Base-by-base conservation (phyloP, 2,113 vertebrate genomes). In the Limnothrissa miodon region DNA sequence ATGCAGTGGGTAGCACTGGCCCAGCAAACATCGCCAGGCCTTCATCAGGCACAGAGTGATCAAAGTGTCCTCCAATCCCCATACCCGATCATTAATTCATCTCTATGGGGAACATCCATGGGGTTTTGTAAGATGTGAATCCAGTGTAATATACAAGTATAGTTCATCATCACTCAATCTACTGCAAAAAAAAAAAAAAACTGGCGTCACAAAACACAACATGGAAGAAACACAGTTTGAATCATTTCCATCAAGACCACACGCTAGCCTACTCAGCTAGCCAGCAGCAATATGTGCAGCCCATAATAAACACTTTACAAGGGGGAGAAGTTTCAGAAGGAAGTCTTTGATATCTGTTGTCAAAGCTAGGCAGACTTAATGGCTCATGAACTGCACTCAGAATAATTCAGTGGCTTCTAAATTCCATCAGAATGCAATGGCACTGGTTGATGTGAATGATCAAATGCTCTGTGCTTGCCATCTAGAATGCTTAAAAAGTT, bases 341-440 rank as follows among this genome's bases (percentile, higher is more conserved):
- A 74, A 74, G 11, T 33, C 33, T 74, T 74, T 74, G 66, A 74
- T 74, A 74, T 74, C 33, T 74, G 66, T 74, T 74, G 66, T 74
- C 33, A 74, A 36, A 39, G 66, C 66, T 0, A 33, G 9, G 29
- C 66, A 36, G 66, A 13, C 66, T 74, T 74, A 74, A 74, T 39
- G 66, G 66, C 9, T 74, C 66, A 74, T 17, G 29, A 15, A 33
- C 66, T 36, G 29, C 13, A 33, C 33, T 74, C 29, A 74, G 19
- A 74, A 74, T 74, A 74, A 74, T 74, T 74, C 66, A 36, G 66
- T 4, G 29, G 13, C 2, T 74, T 74, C 29, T 17, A 74, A 39
- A 33, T 33, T 39, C 29, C 25, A 33, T 74, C 66, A 74, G 66
- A 74, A 74, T 39, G 25, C 29, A 39, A 33, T 36, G 33, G 15